phyloP scores from a whole-genome alignment of 1,140 invertebrate genomes.

The Ceratina calcarata region DNA sequence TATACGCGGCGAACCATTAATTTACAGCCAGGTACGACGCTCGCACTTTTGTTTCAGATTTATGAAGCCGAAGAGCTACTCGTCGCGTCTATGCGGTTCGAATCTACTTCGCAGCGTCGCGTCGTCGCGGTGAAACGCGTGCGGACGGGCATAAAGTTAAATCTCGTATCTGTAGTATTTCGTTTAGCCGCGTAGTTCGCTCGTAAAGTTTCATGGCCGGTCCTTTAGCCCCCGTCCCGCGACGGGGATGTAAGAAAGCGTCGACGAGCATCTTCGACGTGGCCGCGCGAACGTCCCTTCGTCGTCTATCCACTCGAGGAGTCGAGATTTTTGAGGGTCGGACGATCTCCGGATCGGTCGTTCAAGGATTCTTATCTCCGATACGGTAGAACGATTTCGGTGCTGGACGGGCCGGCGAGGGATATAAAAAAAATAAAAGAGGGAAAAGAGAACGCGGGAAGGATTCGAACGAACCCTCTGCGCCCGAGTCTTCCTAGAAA shows the following conservation, averaged over 20 bases:
- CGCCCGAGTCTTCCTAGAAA: slow-evolving; percentile 55
- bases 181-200: slow-evolving; percentile 54
- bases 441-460: neutral
- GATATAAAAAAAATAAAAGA: slow-evolving; percentile 1
- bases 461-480: neutral
- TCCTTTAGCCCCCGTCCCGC: slow-evolving; percentile 26
- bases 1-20: slow-evolving; percentile 5
- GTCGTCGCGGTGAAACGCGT: neutral
- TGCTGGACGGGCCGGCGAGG: slow-evolving; percentile 50
- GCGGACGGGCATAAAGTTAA: slow-evolving; percentile 41
- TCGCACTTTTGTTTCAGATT: neutral
- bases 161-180: slow-evolving; percentile 52
- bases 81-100: neutral
- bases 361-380: slow-evolving; percentile 67
- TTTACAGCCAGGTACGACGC: neutral
- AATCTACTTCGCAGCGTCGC: neutral
- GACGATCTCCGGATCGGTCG: slow-evolving; percentile 62
- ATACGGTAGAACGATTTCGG: slow-evolving; percentile 60
- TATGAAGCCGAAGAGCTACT: neutral
- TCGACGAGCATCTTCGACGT: slow-evolving; percentile 51
- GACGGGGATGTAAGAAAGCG: slow-evolving; percentile 57
- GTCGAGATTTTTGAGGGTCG: slow-evolving; percentile 66
- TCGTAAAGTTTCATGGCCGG: slow-evolving; percentile 61
- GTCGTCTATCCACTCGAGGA: slow-evolving; percentile 62
- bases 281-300: slow-evolving; percentile 38